These are phyloP conservation scores for Thamnophis sirtalis DNA, from an alignment of 2,113 vertebrate species.

Conservation along the genomic window DNA sequence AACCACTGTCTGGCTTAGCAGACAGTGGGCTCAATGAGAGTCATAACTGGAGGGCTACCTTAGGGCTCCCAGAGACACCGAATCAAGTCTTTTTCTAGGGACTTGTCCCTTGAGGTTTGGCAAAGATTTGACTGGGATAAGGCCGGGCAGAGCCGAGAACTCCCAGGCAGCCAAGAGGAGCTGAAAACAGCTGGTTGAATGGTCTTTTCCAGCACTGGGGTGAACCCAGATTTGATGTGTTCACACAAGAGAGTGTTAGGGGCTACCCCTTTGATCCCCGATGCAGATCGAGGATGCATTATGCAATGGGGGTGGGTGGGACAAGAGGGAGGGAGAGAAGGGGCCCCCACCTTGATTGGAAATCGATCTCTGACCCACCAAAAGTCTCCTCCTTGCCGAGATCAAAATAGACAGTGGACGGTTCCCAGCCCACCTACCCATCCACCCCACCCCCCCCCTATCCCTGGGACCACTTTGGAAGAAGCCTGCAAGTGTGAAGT, in stretches of 20 bases:
- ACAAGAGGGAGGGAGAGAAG: not conserved
- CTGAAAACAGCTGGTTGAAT: too few relatives aligned
- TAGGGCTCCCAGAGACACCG: too few relatives aligned
- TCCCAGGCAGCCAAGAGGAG: too few relatives aligned
- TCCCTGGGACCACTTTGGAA: not conserved
- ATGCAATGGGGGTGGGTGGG: constrained; percentile 4
- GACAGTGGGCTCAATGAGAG: too few relatives aligned
- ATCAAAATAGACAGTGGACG: constrained; percentile 39
- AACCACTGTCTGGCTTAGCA: too few relatives aligned
- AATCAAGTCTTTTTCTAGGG: too few relatives aligned
- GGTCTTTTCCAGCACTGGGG: too few relatives aligned
- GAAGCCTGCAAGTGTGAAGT: constrained; percentile 26
- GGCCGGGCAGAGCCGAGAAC: too few relatives aligned
- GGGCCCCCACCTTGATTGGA: not conserved
- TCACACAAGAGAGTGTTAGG: not conserved
- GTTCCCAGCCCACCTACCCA: constrained; percentile 31
- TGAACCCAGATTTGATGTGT: not conserved
- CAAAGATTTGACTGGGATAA: too few relatives aligned
- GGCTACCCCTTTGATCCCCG: not conserved
- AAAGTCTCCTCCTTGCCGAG: constrained; percentile 34
- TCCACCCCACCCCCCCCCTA: not conserved
- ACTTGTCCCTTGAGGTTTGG: too few relatives aligned
- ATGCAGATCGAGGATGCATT: not conserved
- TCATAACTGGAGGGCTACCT: too few relatives aligned
- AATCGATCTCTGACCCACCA: not conserved